A percentile compares a stretch with the other conserved stretches of the same genome.
Evolutionary conservation across 2,113 vertebrate genomes (phyloP).

Genomic region (Calonectris borealis): DNA sequence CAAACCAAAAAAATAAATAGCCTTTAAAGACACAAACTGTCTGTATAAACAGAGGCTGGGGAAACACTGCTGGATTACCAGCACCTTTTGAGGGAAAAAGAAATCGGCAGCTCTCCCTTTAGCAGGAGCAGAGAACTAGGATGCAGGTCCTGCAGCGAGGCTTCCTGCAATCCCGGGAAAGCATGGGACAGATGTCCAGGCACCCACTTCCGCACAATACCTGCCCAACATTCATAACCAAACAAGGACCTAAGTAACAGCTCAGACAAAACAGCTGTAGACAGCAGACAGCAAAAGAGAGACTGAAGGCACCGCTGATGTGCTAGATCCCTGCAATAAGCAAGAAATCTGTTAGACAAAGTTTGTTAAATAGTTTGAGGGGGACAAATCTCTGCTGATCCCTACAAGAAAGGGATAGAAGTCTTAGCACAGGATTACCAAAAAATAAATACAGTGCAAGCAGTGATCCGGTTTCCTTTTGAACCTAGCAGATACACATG

Average conservation of each 20-base stretch:
- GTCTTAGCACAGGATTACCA: constrained; percentile 22
- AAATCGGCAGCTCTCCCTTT: neutral
- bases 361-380: neutral
- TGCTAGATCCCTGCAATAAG: neutral
- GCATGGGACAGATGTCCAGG: neutral
- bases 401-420: constrained; percentile 11
- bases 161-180: neutral
- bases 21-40: constrained; percentile 45
- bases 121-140: neutral
- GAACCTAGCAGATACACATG: constrained; percentile 18
- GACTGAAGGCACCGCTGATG: neutral
- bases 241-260: neutral
- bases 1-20: constrained; percentile 49
- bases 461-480: constrained; percentile 32
- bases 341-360: neutral
- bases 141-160: neutral
- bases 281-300: neutral
- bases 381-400: constrained; percentile 2
- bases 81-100: constrained; percentile 2
- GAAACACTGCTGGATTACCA: neutral
- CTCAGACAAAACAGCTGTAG: neutral
- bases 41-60: constrained; percentile 30
- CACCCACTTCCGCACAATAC: neutral
- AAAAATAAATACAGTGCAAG: constrained; percentile 40
- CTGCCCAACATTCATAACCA: neutral